Evolutionary conservation across 2,113 vertebrate species (phyloP).

Genomic region (Felis catus): DNA sequence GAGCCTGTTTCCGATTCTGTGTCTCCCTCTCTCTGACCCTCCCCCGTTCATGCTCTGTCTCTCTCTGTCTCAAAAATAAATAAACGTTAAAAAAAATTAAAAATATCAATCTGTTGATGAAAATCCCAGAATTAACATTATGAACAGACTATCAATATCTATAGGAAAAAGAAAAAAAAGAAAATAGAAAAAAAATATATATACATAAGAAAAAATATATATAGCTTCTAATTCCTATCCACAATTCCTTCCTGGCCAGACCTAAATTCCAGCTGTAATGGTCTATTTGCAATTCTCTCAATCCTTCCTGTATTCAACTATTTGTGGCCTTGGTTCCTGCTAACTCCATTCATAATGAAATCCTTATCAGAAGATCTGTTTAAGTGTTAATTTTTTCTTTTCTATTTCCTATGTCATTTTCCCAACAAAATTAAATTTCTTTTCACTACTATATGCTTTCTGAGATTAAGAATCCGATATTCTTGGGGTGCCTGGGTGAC

Average conservation of each 20-base stretch:
- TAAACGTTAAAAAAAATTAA: not conserved
- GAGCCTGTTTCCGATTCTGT: no score
- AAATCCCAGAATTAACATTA: not conserved
- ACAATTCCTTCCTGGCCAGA: not conserved
- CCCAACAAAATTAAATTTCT: not conserved
- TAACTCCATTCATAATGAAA: not conserved
- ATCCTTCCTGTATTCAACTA: not conserved
- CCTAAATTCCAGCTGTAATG: not conserved
- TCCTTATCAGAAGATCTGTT: not conserved
- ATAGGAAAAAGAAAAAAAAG: not conserved
- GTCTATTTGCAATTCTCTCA: not conserved
- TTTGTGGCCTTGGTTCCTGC: not conserved
- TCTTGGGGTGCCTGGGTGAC: not conserved
- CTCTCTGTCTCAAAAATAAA: no score
- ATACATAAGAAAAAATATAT: no score
- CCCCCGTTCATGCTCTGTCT: no score
- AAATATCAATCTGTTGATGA: not conserved
- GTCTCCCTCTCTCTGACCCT: no score
- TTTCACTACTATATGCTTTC: not conserved
- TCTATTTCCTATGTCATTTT: not conserved
- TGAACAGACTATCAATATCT: not conserved
- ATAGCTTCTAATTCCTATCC: not conserved
- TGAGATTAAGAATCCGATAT: not conserved
- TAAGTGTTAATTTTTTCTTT: not conserved
- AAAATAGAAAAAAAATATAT: no score